Percentiles rank a stretch among this genome's conserved stretches.
Evolutionary conservation across 2,797 vertebrate genomes (phyloP).

Genomic region (Picus viridis): DNA sequence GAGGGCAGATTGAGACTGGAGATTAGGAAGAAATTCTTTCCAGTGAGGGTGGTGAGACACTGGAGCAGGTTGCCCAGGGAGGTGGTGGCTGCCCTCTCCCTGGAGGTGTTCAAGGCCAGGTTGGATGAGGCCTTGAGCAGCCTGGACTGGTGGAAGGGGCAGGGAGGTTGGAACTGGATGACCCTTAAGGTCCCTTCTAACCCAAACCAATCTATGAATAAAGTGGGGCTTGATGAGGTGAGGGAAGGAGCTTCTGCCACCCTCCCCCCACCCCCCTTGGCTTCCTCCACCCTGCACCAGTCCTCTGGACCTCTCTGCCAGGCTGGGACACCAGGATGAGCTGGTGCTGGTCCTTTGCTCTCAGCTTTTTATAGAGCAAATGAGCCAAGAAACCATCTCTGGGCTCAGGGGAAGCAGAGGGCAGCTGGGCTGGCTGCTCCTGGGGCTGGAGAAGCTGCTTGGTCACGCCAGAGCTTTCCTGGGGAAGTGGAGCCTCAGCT

Average conservation of each 20-base stretch:
- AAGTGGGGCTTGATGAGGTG: accelerated
- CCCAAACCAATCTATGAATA: too few relatives aligned
- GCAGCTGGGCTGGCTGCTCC: neutral
- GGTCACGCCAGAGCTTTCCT: accelerated
- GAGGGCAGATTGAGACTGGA: too few relatives aligned
- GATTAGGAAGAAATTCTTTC: too few relatives aligned
- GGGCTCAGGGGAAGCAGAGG: neutral
- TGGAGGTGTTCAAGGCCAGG: too few relatives aligned
- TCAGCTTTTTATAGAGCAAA: neutral
- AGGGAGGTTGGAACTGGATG: too few relatives aligned
- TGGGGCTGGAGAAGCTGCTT: neutral
- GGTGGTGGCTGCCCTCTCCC: too few relatives aligned
- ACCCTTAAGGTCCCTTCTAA: too few relatives aligned
- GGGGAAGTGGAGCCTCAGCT: accelerated
- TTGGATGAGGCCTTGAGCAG: too few relatives aligned
- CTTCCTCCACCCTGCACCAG: neutral
- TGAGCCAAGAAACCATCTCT: accelerated
- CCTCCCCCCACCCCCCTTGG: accelerated
- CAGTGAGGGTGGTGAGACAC: too few relatives aligned
- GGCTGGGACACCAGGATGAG: neutral
- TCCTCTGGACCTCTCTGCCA: neutral
- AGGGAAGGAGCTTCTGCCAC: neutral
- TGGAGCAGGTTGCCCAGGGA: too few relatives aligned
- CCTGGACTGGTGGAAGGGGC: too few relatives aligned
- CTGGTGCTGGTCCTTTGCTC: accelerated